Percentiles rank a stretch among this genome's conserved stretches.
These are phyloP conservation scores for Neuroscelio doddi DNA, from an alignment of 2,888 invertebrate species.

Conservation along the genomic window DNA sequence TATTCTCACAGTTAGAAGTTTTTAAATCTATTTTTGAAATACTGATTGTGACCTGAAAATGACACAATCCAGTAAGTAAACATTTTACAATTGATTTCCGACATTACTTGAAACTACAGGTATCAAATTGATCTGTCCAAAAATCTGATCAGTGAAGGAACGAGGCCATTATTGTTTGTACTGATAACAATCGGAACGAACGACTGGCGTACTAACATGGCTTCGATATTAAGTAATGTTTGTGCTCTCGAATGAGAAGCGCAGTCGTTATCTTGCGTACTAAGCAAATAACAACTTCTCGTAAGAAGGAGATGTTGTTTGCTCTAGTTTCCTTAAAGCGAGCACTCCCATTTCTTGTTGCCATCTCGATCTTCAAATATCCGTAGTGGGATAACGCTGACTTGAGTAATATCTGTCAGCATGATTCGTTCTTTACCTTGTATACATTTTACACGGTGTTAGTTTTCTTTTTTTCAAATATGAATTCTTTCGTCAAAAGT, in stretches of 20 bases:
- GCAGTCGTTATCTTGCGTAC: conserved; percentile 63
- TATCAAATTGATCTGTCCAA: conserved; percentile 40
- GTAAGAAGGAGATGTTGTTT: conserved; percentile 65
- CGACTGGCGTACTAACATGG: conserved; percentile 53
- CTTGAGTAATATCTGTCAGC: conserved; percentile 6
- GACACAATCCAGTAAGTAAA: no score
- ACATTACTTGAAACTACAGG: not conserved
- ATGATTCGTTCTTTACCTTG: not conserved
- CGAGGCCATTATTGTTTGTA: conserved; percentile 63
- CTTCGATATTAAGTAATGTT: conserved; percentile 68
- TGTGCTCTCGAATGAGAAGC: conserved; percentile 60
- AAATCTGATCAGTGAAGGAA: conserved; percentile 62
- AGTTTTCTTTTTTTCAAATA: not conserved
- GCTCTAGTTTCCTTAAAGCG: conserved; percentile 66
- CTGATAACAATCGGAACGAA: conserved; percentile 59
- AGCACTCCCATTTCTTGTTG: conserved; percentile 58
- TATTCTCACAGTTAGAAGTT: no score
- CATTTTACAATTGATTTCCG: not conserved
- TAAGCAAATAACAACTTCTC: conserved; percentile 63
- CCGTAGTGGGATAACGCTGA: conserved; percentile 34
- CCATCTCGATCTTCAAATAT: conserved; percentile 50
- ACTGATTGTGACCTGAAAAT: no score
- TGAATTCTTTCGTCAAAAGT: no score
- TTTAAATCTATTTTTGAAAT: no score
- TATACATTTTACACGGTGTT: not conserved